These are phyloP conservation scores for Drosophila biarmipes DNA, from an alignment of 1,140 invertebrate species.

Conservation along the genomic window DNA sequence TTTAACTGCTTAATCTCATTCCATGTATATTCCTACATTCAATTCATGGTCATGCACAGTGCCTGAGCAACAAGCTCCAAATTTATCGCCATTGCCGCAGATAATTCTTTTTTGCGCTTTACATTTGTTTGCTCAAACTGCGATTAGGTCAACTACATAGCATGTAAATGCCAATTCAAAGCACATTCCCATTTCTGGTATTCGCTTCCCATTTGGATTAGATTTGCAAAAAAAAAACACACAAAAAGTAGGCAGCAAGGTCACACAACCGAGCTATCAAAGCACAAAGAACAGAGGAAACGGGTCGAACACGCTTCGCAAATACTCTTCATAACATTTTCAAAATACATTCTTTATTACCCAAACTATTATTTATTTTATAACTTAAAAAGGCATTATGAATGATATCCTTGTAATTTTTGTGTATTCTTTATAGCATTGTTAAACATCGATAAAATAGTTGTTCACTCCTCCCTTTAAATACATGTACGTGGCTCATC, in stretches of 20 bases:
- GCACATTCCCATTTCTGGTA: slow-evolving; percentile 36
- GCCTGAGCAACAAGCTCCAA: slow-evolving; percentile 16
- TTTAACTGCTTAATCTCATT: slow-evolving; percentile 7
- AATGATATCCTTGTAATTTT: too few relatives aligned
- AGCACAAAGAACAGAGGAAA: slow-evolving; percentile 24
- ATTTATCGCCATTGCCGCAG: slow-evolving; percentile 25
- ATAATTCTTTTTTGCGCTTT: slow-evolving; percentile 32
- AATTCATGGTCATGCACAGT: slow-evolving; percentile 30
- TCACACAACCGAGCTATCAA: slow-evolving; percentile 32
- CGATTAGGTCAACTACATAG: slow-evolving; percentile 34
- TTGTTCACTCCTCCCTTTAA: too few relatives aligned
- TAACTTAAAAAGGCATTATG: too few relatives aligned
- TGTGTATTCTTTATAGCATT: too few relatives aligned
- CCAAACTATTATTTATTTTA: neutral
- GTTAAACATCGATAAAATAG: too few relatives aligned
- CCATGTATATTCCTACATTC: neutral
- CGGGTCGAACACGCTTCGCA: neutral
- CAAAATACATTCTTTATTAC: neutral
- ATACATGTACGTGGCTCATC: neutral
- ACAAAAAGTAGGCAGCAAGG: slow-evolving; percentile 35
- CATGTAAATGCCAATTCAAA: slow-evolving; percentile 35
- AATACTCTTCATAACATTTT: neutral
- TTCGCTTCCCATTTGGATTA: slow-evolving; percentile 45
- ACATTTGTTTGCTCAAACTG: slow-evolving; percentile 31
- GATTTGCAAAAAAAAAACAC: slow-evolving; percentile 30